These are phyloP conservation scores for Tachysurus fulvidraco DNA, from an alignment of 2,113 vertebrate genomes.

Conservation along the genomic window DNA sequence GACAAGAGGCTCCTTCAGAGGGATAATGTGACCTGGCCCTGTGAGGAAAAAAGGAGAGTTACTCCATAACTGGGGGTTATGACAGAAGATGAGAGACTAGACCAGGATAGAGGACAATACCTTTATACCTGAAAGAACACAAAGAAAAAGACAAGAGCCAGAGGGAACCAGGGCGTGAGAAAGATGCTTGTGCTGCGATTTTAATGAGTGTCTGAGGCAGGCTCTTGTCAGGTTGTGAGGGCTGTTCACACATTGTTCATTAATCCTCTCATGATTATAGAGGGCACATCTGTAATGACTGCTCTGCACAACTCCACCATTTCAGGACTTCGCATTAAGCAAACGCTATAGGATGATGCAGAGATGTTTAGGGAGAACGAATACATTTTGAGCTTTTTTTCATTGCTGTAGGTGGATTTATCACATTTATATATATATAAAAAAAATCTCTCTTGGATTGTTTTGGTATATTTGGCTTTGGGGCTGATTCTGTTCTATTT, in stretches of 20 bases:
- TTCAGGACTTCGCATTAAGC: background rate
- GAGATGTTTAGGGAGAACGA: background rate
- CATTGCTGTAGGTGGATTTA: background rate
- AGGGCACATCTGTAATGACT: constrained; percentile 44
- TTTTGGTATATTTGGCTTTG: background rate
- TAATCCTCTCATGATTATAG: constrained; percentile 66
- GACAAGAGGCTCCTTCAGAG: constrained; percentile 68
- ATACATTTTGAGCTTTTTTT: background rate
- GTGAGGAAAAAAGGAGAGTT: background rate
- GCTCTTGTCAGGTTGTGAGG: constrained; percentile 61
- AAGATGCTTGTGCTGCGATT: constrained; percentile 60
- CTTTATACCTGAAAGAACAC: constrained; percentile 14
- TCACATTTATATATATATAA: background rate
- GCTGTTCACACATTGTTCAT: constrained; percentile 64
- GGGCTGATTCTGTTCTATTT: background rate
- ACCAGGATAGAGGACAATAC: background rate
- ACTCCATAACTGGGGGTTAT: background rate
- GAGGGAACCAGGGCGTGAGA: constrained; percentile 13
- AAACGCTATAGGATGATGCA: background rate
- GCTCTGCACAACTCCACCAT: constrained; percentile 31
- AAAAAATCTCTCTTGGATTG: background rate
- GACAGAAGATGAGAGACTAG: constrained; percentile 15
- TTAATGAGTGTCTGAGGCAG: constrained; percentile 61
- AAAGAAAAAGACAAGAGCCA: constrained; percentile 6
- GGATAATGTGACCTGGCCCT: constrained; percentile 69